These are phyloP conservation scores for Lysandra coridon DNA, from an alignment of 2,888 invertebrate species.

Conservation along the genomic window DNA sequence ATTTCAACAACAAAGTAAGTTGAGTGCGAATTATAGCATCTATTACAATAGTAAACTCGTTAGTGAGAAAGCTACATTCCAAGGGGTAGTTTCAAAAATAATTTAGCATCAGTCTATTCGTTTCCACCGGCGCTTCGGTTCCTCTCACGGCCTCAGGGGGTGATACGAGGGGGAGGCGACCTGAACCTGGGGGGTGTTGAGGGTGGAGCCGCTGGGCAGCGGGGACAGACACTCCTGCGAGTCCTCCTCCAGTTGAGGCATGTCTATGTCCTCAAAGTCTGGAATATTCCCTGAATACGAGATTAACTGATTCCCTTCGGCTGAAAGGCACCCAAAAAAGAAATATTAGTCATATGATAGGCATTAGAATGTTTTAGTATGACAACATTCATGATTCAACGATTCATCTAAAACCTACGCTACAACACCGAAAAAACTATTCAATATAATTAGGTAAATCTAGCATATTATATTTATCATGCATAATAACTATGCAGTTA, in stretches of 20 bases:
- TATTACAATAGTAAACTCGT: not conserved
- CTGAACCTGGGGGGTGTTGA: slow-evolving; percentile 70
- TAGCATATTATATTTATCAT: slow-evolving; percentile 26
- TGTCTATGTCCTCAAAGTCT: slow-evolving; percentile 75
- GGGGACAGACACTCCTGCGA: slow-evolving; percentile 58
- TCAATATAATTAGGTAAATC: slow-evolving; percentile 15
- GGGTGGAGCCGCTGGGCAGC: slow-evolving; percentile 52
- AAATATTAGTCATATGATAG: slow-evolving; percentile 34
- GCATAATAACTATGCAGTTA: slow-evolving; percentile 18
- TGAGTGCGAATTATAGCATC: not conserved
- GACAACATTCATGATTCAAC: not conserved
- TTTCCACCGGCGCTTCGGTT: not conserved
- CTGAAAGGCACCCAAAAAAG: slow-evolving; percentile 63
- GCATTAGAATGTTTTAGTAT: slow-evolving; percentile 6
- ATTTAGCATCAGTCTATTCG: slow-evolving; percentile 23
- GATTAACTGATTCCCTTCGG: slow-evolving; percentile 78
- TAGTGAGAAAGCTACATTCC: not conserved
- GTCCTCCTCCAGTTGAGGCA: slow-evolving; percentile 66
- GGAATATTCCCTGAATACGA: slow-evolving; percentile 79
- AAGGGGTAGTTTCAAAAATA: slow-evolving; percentile 4
- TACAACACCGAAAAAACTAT: not conserved
- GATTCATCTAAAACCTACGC: not conserved
- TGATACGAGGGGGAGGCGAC: slow-evolving; percentile 57
- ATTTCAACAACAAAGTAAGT: not conserved
- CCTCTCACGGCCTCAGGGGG: slow-evolving; percentile 55